Percentiles rank a stretch among this genome's conserved stretches.
phyloP scores from a whole-genome alignment of 2,113 vertebrate species.

The Synchiropus splendidus region DNA sequence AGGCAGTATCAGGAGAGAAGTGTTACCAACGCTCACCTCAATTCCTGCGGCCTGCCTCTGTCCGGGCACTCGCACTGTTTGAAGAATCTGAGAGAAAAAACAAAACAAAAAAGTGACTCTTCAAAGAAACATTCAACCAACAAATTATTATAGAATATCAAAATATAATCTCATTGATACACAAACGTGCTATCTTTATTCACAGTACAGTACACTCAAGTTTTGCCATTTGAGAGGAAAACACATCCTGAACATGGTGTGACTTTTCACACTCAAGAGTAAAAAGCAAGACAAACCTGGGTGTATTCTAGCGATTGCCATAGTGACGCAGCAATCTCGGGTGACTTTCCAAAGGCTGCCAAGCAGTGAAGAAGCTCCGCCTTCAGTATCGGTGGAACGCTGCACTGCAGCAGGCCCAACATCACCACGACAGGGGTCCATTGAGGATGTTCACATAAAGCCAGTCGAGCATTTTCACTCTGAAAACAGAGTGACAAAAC shows the following conservation, averaged over 20 bases:
- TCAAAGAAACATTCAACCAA: neutral
- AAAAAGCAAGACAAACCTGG: conserved; percentile 76
- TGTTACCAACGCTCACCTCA: conserved; percentile 68
- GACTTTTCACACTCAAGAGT: no score
- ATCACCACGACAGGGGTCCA: conserved; percentile 95
- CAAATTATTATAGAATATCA: neutral
- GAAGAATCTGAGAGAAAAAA: conserved; percentile 73
- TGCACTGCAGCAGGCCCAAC: conserved; percentile 90
- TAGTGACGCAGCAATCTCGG: conserved; percentile 90
- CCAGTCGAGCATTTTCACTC: conserved; percentile 94
- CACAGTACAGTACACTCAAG: neutral
- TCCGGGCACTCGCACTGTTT: conserved; percentile 82
- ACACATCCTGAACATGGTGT: neutral
- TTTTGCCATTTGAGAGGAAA: no score
- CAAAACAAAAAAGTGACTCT: neutral
- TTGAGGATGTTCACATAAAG: conserved; percentile 93
- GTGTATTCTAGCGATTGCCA: conserved; percentile 97
- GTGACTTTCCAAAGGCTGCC: conserved; percentile 89
- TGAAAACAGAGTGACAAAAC: conserved; percentile 28
- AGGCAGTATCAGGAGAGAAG: no score
- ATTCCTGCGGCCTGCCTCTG: conserved; percentile 90
- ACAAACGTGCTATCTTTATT: neutral
- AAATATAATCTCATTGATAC: neutral
- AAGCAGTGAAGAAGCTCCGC: conserved; percentile 80
- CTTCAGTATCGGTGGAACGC: conserved; percentile 85